phyloP scores from a whole-genome alignment of 2,797 vertebrate species.

The Siniperca scherzeri region DNA sequence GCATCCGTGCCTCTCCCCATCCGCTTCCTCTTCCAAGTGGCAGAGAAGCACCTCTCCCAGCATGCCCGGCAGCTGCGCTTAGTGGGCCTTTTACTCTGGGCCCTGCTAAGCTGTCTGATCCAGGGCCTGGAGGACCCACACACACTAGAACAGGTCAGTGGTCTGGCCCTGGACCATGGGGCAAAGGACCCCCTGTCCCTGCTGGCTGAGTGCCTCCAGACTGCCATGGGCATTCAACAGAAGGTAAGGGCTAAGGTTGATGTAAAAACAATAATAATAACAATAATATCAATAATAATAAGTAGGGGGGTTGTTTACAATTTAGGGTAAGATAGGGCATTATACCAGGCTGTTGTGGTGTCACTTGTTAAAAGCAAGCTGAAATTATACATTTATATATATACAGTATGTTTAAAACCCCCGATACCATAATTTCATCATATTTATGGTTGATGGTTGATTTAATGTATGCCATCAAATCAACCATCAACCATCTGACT shows the following conservation, averaged over 20 bases:
- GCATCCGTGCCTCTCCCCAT: constrained; percentile 92
- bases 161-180: constrained; percentile 87
- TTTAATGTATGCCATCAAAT: constrained; percentile 22
- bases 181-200: constrained; percentile 90
- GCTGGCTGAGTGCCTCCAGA: constrained; percentile 92
- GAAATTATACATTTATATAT: background rate
- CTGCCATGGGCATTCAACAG: constrained; percentile 86
- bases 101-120: constrained; percentile 91
- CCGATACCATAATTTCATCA: background rate
- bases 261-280: background rate
- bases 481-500: constrained; percentile 3
- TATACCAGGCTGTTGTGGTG: background rate
- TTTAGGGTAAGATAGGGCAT: background rate
- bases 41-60: constrained; percentile 93
- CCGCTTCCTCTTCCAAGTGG: constrained; percentile 93
- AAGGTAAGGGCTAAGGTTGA: constrained; percentile 70
- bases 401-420: background rate
- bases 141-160: constrained; percentile 88
- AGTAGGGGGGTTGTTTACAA: background rate
- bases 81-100: constrained; percentile 92
- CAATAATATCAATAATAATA: constrained; percentile 10
- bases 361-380: background rate
- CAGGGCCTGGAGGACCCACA: constrained; percentile 91
- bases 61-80: constrained; percentile 89
- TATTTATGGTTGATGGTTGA: constrained; percentile 2